Conservation (phyloP, 2,113 vertebrate genomes). For the Orthonyx spaldingii region DNA sequence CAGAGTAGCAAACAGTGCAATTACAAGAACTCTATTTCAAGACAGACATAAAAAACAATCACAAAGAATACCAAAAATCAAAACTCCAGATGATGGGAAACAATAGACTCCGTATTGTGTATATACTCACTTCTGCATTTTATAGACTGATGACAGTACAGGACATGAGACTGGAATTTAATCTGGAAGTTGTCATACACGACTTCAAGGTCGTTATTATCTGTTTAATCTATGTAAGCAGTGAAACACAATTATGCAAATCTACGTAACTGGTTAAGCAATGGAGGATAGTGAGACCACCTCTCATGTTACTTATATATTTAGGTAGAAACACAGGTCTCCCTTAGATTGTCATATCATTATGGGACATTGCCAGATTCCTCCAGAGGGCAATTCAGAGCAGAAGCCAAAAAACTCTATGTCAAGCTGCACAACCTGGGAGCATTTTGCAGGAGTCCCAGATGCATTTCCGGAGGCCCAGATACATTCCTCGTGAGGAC, state of each 20-base stretch:
- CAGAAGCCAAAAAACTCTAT: background rate
- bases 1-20: constrained; percentile 35
- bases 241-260: background rate
- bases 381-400: background rate
- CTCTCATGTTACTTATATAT: background rate
- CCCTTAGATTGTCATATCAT: background rate
- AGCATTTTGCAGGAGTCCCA: background rate
- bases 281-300: background rate
- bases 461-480: background rate
- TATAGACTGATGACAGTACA: background rate
- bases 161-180: background rate
- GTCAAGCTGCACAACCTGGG: background rate
- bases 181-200: background rate
- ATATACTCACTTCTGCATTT: background rate
- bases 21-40: constrained; percentile 51
- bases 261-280: background rate
- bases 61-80: constrained; percentile 60
- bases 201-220: background rate
- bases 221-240: background rate
- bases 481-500: background rate
- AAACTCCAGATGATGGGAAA: constrained; percentile 26
- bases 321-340: background rate
- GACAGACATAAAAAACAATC: constrained; percentile 61
- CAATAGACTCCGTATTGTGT: background rate
- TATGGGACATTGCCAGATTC: background rate